phyloP scores from a whole-genome alignment of 2,888 invertebrate species.

The Hypomecis atomaria region DNA sequence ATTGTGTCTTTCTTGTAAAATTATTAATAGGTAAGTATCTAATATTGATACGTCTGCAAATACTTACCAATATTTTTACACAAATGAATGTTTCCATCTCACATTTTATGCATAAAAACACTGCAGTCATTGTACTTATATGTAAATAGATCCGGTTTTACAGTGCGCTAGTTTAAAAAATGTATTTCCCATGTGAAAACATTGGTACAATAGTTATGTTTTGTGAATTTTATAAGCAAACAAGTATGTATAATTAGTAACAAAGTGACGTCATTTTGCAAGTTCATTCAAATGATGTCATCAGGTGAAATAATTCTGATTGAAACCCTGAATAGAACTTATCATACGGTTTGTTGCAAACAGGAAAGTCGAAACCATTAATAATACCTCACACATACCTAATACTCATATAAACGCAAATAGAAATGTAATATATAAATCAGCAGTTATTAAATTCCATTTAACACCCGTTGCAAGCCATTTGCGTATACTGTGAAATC shows the following conservation, averaged over 20 bases:
- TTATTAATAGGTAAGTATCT: too few species aligned
- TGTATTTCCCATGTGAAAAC: neutral
- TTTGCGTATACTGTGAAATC: too few species aligned
- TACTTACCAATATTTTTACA: neutral
- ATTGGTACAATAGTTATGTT: slow-evolving; percentile 3
- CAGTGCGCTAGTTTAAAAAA: slow-evolving; percentile 1
- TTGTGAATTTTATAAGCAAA: slow-evolving; percentile 3
- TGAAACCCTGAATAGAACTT: neutral
- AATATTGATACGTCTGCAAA: too few species aligned
- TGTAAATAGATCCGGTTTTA: slow-evolving; percentile 5
- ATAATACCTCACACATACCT: too few species aligned
- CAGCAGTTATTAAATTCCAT: too few species aligned
- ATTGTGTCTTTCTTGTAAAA: too few species aligned
- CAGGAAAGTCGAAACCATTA: neutral
- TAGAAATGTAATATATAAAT: too few species aligned
- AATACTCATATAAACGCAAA: too few species aligned
- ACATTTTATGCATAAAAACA: slow-evolving; percentile 5
- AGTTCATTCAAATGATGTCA: slow-evolving; percentile 46
- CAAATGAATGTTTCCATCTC: neutral
- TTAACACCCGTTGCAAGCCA: too few species aligned
- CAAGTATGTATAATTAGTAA: slow-evolving; percentile 18
- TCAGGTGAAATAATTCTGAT: slow-evolving; percentile 33
- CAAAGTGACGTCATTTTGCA: slow-evolving; percentile 35
- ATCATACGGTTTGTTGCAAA: neutral
- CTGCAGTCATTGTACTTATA: neutral